Evolutionary conservation across 2,113 vertebrate species (phyloP), one percentile per base, ranked within the genome.

Genomic region (Suricata suricatta): DNA sequence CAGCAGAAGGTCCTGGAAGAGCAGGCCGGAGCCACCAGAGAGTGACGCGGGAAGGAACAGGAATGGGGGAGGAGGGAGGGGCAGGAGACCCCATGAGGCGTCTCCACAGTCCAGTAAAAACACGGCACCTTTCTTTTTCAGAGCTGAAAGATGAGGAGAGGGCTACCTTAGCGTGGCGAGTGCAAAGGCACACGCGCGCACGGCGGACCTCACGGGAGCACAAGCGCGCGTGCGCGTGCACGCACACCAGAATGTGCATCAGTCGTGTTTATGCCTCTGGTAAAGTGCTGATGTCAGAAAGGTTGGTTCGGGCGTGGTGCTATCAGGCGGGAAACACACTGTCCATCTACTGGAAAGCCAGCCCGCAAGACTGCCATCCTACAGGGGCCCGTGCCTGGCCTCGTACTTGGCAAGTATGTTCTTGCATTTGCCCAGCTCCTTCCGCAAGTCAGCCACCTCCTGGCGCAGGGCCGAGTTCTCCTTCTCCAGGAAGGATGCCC

Each of bases 371-470:
- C 74, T 3, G 50, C 97, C 79, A 87, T 88, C 99, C 96, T 99
- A 99, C 99, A 99, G 99, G 71, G 99, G 99, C 87, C 99, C 99
- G 11, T 99, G 99, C 27, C 99, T 99, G 96, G 99, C 99, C 98
- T 99, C 99, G 21, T 99, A 99, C 98, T 99, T 99, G 66, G 99
- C 99, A 96, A 99, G 98, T 98, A 99, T 96, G 97, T 99, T 99
- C 99, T 99, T 99, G 99, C 99, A 99, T 96, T 99, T 99, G 97
- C 99, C 99, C 97, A 99, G 99, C 99, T 99, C 99, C 98, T 99
- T 99, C 93, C 99, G 98, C 88, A 99, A 90, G 96, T 99, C 99
- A 0, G 99, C 99, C 96, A 99, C 99, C 98, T 99, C 99, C 95
- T 99, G 98, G 97, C 99, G 99, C 29, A 99, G 99, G 0, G 99